phyloP scores from a whole-genome alignment of 2,888 invertebrate species.

The Rhogogaster chlorosoma region DNA sequence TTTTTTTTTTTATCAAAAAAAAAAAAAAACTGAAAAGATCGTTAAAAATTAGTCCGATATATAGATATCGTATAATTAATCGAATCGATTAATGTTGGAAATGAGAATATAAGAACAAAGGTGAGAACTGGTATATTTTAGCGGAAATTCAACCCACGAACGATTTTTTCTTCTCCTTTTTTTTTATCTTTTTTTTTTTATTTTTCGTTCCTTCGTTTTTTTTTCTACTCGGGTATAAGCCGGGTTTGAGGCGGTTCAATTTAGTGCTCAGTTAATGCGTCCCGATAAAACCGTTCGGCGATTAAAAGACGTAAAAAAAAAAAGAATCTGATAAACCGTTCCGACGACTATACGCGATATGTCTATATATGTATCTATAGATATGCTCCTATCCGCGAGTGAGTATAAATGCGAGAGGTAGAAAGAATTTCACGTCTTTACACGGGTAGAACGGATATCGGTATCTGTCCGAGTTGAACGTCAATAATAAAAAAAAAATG shows the following conservation, averaged over 20 bases:
- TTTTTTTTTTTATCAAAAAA: too few relatives aligned
- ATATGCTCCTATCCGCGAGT: too few relatives aligned
- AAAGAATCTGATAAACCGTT: constrained; percentile 16
- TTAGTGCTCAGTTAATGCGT: constrained; percentile 1
- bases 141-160: not conserved
- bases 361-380: too few relatives aligned
- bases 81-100: not conserved
- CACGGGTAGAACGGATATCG: too few relatives aligned
- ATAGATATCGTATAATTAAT: too few relatives aligned
- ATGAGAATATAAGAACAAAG: not conserved
- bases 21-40: not conserved
- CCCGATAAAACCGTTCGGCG: constrained; percentile 18
- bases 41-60: too few relatives aligned
- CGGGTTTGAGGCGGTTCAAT: not conserved
- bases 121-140: not conserved
- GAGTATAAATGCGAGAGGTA: too few relatives aligned
- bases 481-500: too few relatives aligned
- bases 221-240: not conserved
- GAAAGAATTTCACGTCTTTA: too few relatives aligned
- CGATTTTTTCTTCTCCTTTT: not conserved
- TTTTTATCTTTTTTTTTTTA: not conserved
- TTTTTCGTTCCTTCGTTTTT: not conserved
- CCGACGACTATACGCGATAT: not conserved
- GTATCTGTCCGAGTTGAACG: too few relatives aligned
- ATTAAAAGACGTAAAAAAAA: constrained; percentile 19